Percentiles rank a stretch among this genome's conserved stretches.
Evolutionary conservation across 1,140 invertebrate species (phyloP).

Genomic region (Panagrolaimus sp.): DNA sequence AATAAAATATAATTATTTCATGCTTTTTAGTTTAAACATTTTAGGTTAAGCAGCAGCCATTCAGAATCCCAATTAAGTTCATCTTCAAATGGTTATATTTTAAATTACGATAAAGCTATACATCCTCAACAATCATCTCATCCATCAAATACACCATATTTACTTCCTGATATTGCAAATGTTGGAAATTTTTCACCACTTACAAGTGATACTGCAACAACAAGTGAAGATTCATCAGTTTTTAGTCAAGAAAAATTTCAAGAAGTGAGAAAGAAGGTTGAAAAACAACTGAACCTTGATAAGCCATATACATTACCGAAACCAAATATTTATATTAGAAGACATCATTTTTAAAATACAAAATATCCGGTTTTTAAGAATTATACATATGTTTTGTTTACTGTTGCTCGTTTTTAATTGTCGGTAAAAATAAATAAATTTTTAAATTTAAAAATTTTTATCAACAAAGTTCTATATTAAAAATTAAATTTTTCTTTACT

Average conservation of each 20-base stretch:
- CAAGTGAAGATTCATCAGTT: not conserved
- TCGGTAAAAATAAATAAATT: too few species aligned
- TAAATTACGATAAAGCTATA: not conserved
- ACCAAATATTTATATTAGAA: not conserved
- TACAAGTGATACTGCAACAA: not conserved
- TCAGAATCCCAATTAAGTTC: not conserved
- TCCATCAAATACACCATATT: too few species aligned
- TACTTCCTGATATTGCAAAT: not conserved
- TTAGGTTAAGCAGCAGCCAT: not conserved
- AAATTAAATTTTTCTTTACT: too few species aligned
- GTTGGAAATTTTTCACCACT: not conserved
- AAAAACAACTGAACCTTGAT: not conserved
- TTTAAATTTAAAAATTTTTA: too few species aligned
- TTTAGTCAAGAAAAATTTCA: constrained; percentile 5
- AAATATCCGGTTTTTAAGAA: too few species aligned
- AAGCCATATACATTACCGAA: not conserved
- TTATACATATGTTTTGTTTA: too few species aligned
- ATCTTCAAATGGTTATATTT: not conserved
- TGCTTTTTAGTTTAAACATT: not conserved
- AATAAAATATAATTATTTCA: not conserved
- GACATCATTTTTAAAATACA: too few species aligned
- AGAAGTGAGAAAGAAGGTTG: not conserved
- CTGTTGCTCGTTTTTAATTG: too few species aligned
- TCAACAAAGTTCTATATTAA: too few species aligned
- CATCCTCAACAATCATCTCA: not conserved